phyloP scores from a whole-genome alignment of 2,113 vertebrate genomes.

The Sturnira hondurensis region DNA sequence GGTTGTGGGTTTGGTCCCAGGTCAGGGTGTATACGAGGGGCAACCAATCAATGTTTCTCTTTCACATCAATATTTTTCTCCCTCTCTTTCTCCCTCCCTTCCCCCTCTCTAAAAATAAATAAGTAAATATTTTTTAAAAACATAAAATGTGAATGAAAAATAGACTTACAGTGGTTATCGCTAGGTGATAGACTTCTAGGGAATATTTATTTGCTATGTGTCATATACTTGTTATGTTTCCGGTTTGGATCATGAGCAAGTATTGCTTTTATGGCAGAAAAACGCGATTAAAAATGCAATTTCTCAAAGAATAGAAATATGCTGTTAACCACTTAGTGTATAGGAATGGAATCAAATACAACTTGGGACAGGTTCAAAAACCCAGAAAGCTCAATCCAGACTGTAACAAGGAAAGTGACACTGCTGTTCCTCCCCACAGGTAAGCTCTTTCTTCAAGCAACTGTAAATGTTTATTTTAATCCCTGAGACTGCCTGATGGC shows the following conservation, averaged over 20 bases:
- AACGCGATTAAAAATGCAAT: background rate
- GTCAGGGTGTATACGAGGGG: too few relatives aligned
- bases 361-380: background rate
- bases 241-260: background rate
- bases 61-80: too few relatives aligned
- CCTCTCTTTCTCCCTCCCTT: too few relatives aligned
- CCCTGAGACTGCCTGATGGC: background rate
- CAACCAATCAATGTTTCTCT: too few relatives aligned
- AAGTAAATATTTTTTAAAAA: background rate
- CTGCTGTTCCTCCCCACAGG: background rate
- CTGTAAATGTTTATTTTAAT: slow-evolving; percentile 56
- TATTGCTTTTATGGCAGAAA: background rate
- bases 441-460: slow-evolving; percentile 12
- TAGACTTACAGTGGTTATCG: background rate
- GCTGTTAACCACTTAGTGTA: background rate
- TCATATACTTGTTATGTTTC: background rate
- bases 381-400: background rate
- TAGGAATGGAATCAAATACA: background rate
- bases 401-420: background rate
- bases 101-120: too few relatives aligned
- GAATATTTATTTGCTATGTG: background rate
- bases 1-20: too few relatives aligned
- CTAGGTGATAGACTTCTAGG: background rate
- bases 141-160: background rate
- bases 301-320: slow-evolving; percentile 4